Evolutionary conservation across 2,113 vertebrate genomes (phyloP).

Genomic region (Bufo gargarizans): DNA sequence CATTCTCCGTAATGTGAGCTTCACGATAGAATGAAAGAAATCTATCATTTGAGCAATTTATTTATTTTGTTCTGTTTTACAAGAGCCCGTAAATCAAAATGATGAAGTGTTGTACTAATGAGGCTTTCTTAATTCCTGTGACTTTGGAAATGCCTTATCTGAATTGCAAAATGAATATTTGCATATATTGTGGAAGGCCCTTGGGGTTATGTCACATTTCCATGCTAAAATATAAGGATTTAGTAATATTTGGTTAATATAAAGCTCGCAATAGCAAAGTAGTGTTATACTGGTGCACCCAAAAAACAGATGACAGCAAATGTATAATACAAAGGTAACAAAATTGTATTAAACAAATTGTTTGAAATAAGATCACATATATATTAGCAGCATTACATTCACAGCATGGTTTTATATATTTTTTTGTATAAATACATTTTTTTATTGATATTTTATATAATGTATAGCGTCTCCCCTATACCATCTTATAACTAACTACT

Average conservation of each 20-base stretch:
- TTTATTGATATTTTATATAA: too few species aligned
- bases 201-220: background rate
- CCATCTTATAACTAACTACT: too few species aligned
- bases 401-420: too few species aligned
- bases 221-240: background rate
- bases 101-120: background rate
- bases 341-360: too few species aligned
- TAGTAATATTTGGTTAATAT: background rate
- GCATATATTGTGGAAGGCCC: background rate
- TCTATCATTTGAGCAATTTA: background rate
- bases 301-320: too few species aligned
- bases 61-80: conserved; percentile 26
- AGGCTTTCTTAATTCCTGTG: background rate
- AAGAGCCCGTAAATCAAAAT: conserved; percentile 6
- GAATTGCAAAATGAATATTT: conserved; percentile 26
- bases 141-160: conserved; percentile 25
- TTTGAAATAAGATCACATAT: too few species aligned
- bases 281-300: background rate
- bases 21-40: background rate
- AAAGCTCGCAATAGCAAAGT: background rate
- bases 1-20: background rate
- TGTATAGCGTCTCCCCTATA: too few species aligned
- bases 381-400: too few species aligned
- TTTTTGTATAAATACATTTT: too few species aligned
- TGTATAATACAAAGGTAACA: too few species aligned